Percentiles rank a stretch among this genome's conserved stretches.
phyloP scores from a whole-genome alignment of 2,888 invertebrate genomes.

The Conus canariensis region DNA sequence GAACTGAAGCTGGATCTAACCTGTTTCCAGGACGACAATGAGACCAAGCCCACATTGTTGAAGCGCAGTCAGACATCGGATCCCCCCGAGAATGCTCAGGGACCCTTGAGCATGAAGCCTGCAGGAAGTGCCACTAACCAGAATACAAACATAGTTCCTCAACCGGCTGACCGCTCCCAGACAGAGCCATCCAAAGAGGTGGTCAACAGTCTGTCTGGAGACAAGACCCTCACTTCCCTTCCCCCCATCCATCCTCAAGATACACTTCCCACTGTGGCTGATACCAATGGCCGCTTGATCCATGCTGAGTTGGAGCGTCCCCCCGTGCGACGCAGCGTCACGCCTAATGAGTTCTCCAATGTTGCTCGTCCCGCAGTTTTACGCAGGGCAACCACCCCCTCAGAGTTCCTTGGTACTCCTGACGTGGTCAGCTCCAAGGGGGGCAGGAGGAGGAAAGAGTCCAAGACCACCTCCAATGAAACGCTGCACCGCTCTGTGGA shows the following conservation, averaged over 20 bases:
- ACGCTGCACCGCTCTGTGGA: constrained; percentile 34
- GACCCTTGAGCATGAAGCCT: constrained; percentile 22
- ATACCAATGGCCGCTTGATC: constrained; percentile 15
- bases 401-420: constrained; percentile 14
- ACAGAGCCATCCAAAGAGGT: constrained; percentile 22
- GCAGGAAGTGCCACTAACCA: too few species aligned
- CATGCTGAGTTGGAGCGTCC: constrained; percentile 16
- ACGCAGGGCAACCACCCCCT: constrained; percentile 1
- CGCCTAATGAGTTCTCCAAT: constrained; percentile 22
- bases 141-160: not conserved
- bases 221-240: constrained; percentile 16
- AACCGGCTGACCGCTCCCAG: constrained; percentile 12
- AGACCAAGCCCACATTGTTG: not conserved
- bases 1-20: constrained; percentile 37
- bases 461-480: constrained; percentile 22
- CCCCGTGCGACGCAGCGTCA: constrained; percentile 15
- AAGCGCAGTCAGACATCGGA: not conserved
- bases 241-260: constrained; percentile 27
- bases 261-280: not conserved
- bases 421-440: not conserved
- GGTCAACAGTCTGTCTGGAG: not conserved
- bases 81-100: not conserved
- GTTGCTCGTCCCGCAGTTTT: not conserved
- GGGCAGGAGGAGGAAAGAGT: constrained; percentile 28
- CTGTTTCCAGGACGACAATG: constrained; percentile 27